Conservation (phyloP, 2,888 invertebrate genomes). For the Rotaria macrura region DNA sequence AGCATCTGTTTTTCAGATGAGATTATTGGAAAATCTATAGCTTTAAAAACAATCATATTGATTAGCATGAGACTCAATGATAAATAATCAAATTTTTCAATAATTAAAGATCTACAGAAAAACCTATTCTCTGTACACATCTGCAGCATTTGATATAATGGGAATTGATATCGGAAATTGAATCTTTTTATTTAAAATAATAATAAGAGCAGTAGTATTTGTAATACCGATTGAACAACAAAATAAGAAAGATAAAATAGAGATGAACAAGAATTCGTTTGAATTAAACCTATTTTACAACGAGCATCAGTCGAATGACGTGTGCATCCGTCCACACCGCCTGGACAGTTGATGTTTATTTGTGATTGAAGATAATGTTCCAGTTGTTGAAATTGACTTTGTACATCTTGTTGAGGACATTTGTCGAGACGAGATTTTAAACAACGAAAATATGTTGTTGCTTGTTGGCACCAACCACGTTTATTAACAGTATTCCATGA, state of each 20-base stretch:
- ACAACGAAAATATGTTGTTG: slow-evolving; percentile 24
- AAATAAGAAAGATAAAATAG: not conserved
- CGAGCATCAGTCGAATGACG: slow-evolving; percentile 27
- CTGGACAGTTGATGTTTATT: slow-evolving; percentile 31
- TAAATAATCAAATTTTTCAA: no score
- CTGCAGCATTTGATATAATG: no score
- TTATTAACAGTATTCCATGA: slow-evolving; percentile 27
- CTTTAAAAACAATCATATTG: no score
- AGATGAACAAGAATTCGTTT: not conserved
- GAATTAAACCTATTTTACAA: slow-evolving; percentile 29
- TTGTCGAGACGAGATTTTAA: slow-evolving; percentile 25
- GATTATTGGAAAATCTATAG: no score
- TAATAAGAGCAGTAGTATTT: not conserved
- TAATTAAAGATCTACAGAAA: no score
- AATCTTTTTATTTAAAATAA: not conserved
- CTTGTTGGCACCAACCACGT: slow-evolving; percentile 30
- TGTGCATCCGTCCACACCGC: slow-evolving; percentile 30
- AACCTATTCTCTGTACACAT: no score
- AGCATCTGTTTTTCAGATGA: no score
- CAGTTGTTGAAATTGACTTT: slow-evolving; percentile 32
- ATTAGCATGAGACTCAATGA: no score
- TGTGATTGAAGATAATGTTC: slow-evolving; percentile 30
- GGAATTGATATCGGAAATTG: not conserved
- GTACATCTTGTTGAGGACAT: slow-evolving; percentile 23
- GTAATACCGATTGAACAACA: slow-evolving; percentile 6